Conservation (phyloP, 2,888 invertebrate species). For the Formica aserva region DNA sequence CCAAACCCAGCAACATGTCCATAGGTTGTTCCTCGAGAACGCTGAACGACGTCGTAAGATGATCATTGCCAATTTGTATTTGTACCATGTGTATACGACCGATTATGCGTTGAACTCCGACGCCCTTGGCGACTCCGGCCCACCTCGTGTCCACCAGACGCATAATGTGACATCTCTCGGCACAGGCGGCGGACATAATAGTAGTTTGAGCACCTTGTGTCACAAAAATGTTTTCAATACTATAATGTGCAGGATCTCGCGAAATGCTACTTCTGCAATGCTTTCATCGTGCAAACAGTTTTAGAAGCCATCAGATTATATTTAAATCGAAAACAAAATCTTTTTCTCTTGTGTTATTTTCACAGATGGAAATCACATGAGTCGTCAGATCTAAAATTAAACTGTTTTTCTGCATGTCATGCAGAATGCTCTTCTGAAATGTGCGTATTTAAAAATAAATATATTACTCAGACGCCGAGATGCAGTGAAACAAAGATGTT, state of each 20-base stretch:
- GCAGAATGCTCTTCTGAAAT: slow-evolving; percentile 60
- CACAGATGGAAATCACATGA: neutral
- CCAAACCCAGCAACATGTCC: slow-evolving; percentile 99
- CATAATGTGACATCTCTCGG: slow-evolving; percentile 97
- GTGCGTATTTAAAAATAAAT: slow-evolving; percentile 73
- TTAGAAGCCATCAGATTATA: neutral
- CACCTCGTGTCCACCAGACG: slow-evolving; percentile 95
- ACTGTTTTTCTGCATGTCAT: slow-evolving; percentile 57
- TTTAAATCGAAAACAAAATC: neutral
- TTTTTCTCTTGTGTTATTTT: slow-evolving; percentile 9
- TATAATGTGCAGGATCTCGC: neutral
- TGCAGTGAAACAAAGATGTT: slow-evolving; percentile 47
- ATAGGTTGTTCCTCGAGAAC: slow-evolving; percentile 98
- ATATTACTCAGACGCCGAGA: slow-evolving; percentile 2
- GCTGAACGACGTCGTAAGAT: slow-evolving; percentile 98
- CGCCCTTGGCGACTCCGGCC: slow-evolving; percentile 98
- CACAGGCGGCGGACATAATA: slow-evolving; percentile 98
- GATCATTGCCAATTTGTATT: slow-evolving; percentile 97
- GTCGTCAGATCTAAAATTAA: slow-evolving; percentile 73
- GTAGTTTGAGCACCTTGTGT: slow-evolving; percentile 95
- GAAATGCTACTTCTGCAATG: neutral
- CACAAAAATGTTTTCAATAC: neutral
- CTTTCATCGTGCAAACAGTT: neutral
- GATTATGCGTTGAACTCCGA: slow-evolving; percentile 97
- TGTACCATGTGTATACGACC: slow-evolving; percentile 99